Percentiles rank a stretch among this genome's conserved stretches.
These are phyloP conservation scores for zebrafish (Danio rerio) DNA, from an alignment of 2,113 vertebrate species.

Conservation along the genomic window DNA sequence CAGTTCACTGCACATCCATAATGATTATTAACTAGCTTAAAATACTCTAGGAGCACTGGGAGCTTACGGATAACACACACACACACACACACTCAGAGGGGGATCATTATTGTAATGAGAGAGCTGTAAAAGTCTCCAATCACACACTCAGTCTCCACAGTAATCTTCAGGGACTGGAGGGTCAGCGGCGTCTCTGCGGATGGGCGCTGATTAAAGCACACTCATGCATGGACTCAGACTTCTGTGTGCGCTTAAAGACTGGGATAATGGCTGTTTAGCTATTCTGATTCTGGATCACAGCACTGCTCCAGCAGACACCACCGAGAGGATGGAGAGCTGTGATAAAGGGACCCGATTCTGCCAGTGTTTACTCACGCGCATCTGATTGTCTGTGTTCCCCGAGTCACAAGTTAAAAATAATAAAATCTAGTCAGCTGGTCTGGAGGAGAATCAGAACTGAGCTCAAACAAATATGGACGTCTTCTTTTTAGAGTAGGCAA, in stretches of 20 bases:
- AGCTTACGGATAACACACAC: conserved; percentile 73
- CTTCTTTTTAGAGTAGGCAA: no score
- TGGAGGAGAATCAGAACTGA: no score
- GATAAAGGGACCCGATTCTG: background rate
- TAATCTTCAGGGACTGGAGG: conserved; percentile 85
- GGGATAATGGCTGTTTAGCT: conserved; percentile 56
- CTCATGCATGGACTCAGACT: conserved; percentile 41
- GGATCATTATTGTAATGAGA: conserved; percentile 95
- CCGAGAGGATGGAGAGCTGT: background rate
- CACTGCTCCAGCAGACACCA: conserved; percentile 3
- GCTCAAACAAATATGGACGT: no score
- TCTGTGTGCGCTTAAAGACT: conserved; percentile 52
- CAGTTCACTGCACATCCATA: conserved; percentile 96
- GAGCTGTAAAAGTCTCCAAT: conserved; percentile 85
- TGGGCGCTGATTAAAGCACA: conserved; percentile 50
- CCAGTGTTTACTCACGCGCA: background rate
- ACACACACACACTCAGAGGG: conserved; percentile 46
- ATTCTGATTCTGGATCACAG: conserved; percentile 59
- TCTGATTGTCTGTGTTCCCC: no score
- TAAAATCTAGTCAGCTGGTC: no score
- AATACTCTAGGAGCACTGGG: conserved; percentile 90
- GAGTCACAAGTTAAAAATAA: no score
- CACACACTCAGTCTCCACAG: conserved; percentile 79
- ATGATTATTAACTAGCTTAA: conserved; percentile 99
- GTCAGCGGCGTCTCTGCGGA: conserved; percentile 70